Evolutionary conservation across 2,797 vertebrate species (phyloP).

Genomic region (Amazona finschi): DNA sequence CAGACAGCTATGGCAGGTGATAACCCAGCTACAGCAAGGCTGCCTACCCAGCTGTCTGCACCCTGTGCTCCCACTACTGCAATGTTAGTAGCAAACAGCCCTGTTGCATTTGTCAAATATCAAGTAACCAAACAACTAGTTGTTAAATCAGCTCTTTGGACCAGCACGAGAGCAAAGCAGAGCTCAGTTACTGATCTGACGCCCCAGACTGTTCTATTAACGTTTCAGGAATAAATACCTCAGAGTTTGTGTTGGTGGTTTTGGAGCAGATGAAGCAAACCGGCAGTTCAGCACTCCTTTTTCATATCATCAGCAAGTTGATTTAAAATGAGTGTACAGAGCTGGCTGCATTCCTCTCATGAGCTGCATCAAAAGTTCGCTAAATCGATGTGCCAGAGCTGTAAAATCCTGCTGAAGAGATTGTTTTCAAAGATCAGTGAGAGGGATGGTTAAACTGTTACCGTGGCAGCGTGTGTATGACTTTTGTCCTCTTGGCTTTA

Average conservation of each 20-base stretch:
- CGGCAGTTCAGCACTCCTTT: conserved; percentile 60
- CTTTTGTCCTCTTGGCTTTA: conserved; percentile 43
- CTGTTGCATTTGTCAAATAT: neutral
- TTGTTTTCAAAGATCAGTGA: conserved; percentile 48
- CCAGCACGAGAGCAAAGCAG: conserved; percentile 21
- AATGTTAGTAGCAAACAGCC: neutral
- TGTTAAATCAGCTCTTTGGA: conserved; percentile 51
- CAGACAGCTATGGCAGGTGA: neutral
- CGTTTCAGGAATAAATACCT: conserved; percentile 55
- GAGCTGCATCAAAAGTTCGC: conserved; percentile 61
- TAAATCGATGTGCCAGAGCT: conserved; percentile 39
- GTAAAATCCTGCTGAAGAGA: conserved; percentile 58
- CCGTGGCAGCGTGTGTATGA: neutral
- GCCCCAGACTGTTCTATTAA: conserved; percentile 48
- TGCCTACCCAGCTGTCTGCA: neutral
- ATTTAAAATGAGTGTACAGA: conserved; percentile 66
- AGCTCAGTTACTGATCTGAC: conserved; percentile 2
- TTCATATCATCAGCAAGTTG: conserved; percentile 71
- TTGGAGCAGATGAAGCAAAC: conserved; percentile 64
- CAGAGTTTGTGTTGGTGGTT: conserved; percentile 54
- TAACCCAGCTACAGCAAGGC: neutral
- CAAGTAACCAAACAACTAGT: conserved; percentile 15
- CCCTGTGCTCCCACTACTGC: neutral
- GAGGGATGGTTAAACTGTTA: conserved; percentile 8
- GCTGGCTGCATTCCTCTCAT: conserved; percentile 59